Evolutionary conservation across 2,888 invertebrate genomes (phyloP).

Genomic region (Stenichneumon culpator): DNA sequence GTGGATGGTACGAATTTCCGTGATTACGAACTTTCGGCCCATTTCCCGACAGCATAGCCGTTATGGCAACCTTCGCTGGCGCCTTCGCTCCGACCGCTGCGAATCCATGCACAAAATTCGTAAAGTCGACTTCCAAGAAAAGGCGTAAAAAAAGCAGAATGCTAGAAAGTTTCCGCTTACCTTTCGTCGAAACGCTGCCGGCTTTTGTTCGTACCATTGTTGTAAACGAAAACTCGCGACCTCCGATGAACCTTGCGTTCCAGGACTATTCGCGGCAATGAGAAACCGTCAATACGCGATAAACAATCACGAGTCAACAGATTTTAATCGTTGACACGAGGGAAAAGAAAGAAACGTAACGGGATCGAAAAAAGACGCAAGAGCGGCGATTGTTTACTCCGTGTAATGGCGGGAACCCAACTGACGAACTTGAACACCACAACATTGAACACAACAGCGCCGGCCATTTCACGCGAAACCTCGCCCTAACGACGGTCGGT

Average conservation of each 20-base stretch:
- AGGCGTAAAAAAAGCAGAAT: not conserved
- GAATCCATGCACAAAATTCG: slow-evolving; percentile 24
- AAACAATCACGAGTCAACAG: not conserved
- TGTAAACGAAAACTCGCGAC: not conserved
- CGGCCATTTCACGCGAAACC: not conserved
- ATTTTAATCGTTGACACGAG: not conserved
- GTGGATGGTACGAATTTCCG: slow-evolving; percentile 86
- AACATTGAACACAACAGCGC: not conserved
- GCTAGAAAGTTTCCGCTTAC: slow-evolving; percentile 40
- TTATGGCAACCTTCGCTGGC: slow-evolving; percentile 66
- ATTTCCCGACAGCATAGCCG: slow-evolving; percentile 46
- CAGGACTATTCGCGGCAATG: not conserved
- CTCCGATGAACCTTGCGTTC: not conserved
- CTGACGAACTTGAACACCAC: not conserved
- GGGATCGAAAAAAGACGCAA: not conserved
- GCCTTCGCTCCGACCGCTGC: slow-evolving; percentile 76
- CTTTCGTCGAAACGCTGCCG: slow-evolving; percentile 72
- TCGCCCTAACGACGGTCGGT: not conserved
- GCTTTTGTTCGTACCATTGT: slow-evolving; percentile 74
- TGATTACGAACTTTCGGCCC: slow-evolving; percentile 47
- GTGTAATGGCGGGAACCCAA: not conserved
- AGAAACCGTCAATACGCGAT: not conserved
- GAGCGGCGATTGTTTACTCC: not conserved
- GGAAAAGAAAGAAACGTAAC: not conserved
- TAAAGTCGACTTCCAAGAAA: slow-evolving; percentile 6